phyloP scores from a whole-genome alignment of 2,797 vertebrate genomes.

The Pseudocheirus occidentalis region DNA sequence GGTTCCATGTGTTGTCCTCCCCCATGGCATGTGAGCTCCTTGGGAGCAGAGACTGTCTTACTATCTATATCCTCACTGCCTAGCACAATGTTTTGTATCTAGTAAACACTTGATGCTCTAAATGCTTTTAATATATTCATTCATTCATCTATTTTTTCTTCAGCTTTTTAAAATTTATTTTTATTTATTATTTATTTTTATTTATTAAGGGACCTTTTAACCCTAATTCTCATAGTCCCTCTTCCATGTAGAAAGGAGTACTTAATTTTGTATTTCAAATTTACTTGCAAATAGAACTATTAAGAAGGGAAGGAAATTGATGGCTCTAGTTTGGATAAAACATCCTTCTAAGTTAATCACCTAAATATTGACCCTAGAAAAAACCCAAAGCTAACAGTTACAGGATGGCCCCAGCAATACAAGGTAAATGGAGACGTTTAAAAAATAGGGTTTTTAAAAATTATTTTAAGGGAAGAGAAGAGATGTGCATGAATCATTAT shows the following conservation, averaged over 20 bases:
- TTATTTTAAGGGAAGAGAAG: not conserved
- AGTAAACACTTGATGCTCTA: not conserved
- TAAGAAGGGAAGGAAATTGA: not conserved
- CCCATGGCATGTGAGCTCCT: not conserved
- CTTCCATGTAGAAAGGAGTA: slow-evolving; percentile 48
- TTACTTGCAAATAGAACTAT: not conserved
- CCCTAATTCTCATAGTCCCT: slow-evolving; percentile 38
- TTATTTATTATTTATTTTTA: too few species aligned
- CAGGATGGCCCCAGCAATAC: not conserved
- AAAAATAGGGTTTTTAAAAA: not conserved
- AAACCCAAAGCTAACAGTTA: slow-evolving; percentile 11
- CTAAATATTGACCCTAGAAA: slow-evolving; percentile 49
- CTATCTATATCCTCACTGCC: not conserved
- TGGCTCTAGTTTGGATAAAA: slow-evolving; percentile 48
- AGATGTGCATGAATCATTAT: not conserved
- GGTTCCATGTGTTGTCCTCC: not conserved
- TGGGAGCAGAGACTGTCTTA: not conserved
- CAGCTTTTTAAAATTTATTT: slow-evolving; percentile 44
- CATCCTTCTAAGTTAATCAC: slow-evolving; percentile 26
- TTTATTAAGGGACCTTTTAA: slow-evolving; percentile 11
- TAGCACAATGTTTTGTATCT: not conserved
- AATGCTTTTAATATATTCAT: not conserved
- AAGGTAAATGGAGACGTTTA: not conserved
- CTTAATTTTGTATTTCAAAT: slow-evolving; percentile 46
- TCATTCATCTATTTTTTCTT: not conserved